Base-by-base conservation (phyloP, 1,140 invertebrate species). In the Calliphora vicina region DNA sequence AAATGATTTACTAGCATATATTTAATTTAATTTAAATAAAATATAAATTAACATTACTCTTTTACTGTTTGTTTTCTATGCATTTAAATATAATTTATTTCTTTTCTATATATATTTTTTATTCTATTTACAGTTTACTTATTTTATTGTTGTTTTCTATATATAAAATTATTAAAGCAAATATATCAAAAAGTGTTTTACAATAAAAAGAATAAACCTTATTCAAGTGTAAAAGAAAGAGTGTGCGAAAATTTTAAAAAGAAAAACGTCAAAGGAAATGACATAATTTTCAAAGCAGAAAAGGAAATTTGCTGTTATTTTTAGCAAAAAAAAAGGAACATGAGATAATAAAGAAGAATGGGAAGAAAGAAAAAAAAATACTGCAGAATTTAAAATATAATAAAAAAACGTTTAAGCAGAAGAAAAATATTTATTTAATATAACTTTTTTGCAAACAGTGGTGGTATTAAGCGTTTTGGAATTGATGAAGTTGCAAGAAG, bases 261-360 rank as follows among this genome's bases (percentile, higher is more conserved):
- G n/a, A n/a, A 23, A 12, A 25, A 67, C 23, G 8, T 67, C 23
- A 23, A 67, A 67, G 61, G 61, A 67, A 67, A 67, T 67, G 61
- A 20, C 61, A 67, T 67, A 67, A 67, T 67, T 67, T 67, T 23
- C 23, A 23, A 67, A 25, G 20, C n/a, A 23, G 61, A 67, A 67
- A 67, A 67, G 61, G 61, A 67, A 67, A 67, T 67, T 67, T 23
- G 61, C 61, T 67, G 61, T 67, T 67, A 67, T 23, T 23, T 23
- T 67, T 67, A 20, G 8, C 8, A 20, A 67, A 67, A 1, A 20
- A 67, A 67, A 23, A 6, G 23, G 8, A n/a, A 57, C n/a, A 35
- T 10, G 10, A 35, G 50, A 17, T 17, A 57, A 57, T 5, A 57
- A 1, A 15, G 17, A 57, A 57, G 50, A 57, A 57, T 15, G n/a